Conservation (phyloP, 1,140 invertebrate genomes). For the Polypedilum vanderplanki region DNA sequence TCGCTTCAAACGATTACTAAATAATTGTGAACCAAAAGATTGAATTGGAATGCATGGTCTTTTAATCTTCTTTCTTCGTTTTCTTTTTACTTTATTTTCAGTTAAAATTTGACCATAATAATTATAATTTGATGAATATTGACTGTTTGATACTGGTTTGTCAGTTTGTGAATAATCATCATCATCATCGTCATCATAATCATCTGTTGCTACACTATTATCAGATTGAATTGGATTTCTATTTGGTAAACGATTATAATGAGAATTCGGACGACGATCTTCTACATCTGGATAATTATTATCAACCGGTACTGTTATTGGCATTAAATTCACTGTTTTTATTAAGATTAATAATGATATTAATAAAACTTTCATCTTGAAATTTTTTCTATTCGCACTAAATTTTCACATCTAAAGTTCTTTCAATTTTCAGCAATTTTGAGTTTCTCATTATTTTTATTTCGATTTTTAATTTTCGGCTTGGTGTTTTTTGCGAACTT, state of each 20-base stretch:
- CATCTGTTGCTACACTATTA: neutral
- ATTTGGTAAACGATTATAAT: neutral
- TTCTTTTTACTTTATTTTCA: neutral
- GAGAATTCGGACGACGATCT: neutral
- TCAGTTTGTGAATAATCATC: neutral
- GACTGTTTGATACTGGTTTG: neutral
- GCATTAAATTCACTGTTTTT: neutral
- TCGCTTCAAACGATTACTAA: neutral
- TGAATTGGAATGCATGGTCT: conserved; percentile 20
- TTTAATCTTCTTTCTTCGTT: neutral
- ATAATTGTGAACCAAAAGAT: neutral
- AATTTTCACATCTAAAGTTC: neutral
- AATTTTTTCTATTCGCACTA: neutral
- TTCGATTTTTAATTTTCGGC: neutral
- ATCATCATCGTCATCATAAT: neutral
- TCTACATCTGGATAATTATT: neutral
- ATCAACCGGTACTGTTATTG: neutral
- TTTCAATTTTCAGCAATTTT: neutral
- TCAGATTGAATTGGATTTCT: neutral
- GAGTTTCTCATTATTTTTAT: neutral
- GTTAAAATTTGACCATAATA: neutral
- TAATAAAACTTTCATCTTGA: neutral
- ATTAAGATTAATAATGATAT: neutral
- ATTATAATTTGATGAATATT: neutral
- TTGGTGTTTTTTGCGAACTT: neutral